phyloP scores from a whole-genome alignment of 2,113 vertebrate genomes.

The Apteryx owenii region DNA sequence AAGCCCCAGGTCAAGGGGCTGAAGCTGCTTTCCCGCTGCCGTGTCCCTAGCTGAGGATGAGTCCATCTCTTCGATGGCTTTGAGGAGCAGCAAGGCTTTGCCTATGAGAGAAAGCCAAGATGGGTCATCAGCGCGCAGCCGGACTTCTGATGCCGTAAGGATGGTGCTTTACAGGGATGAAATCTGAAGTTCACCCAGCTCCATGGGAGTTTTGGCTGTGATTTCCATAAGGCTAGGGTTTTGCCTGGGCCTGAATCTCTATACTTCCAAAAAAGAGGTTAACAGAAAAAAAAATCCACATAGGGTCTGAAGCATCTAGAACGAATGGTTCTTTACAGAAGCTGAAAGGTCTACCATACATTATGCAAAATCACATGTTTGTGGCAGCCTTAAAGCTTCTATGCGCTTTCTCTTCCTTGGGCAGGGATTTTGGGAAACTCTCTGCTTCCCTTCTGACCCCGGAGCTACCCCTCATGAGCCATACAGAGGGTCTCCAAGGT shows the following conservation, averaged over 20 bases:
- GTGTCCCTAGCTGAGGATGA: neutral
- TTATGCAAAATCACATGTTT: neutral
- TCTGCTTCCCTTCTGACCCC: neutral
- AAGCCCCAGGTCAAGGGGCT: neutral
- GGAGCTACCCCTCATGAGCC: neutral
- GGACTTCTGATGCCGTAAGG: too few species aligned
- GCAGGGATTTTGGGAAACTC: neutral
- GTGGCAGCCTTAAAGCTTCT: neutral
- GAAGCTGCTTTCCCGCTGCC: neutral
- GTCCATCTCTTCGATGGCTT: neutral
- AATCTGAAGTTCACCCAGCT: neutral
- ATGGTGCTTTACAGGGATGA: neutral
- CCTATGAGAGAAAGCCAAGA: neutral
- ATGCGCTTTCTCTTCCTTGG: neutral
- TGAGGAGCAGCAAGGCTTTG: neutral
- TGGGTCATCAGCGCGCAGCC: accelerated
- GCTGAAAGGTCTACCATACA: accelerated
- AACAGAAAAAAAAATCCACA: neutral
- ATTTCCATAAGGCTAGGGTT: neutral
- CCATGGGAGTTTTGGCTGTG: neutral
- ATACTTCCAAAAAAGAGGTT: neutral
- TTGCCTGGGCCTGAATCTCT: neutral
- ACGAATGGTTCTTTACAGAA: accelerated
- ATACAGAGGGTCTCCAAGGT: neutral
- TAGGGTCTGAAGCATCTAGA: neutral